Evolutionary conservation across 2,888 invertebrate genomes (phyloP), one percentile per base, ranked within the genome.

Genomic region (Cenopis cana): DNA sequence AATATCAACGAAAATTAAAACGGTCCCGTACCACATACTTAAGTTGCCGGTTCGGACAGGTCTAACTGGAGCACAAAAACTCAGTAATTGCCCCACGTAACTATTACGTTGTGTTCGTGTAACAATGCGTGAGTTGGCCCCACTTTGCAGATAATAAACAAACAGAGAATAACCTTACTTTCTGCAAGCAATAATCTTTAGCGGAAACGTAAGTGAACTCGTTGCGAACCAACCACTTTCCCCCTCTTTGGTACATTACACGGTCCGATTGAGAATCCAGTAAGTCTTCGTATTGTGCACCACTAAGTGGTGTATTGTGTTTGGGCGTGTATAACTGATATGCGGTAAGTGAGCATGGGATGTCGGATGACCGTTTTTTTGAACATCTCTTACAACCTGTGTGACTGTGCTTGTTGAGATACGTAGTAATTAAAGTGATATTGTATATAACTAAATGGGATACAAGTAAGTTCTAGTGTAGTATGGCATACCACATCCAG

Each of bases 241-340:
- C 70, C 70, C 70, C 66, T 66, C 70, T 66, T 70, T 49, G n/a
- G 60, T 2, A 24, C 36, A 66, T 65, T 70, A 70, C 24, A 66
- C 70, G 70, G 59, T 66, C 54, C 54, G 70, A 66, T 70, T 70
- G 49, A 66, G 70, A 70, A 70, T 60, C 59, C 65, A 55, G 65
- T 59, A 66, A 60, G 12, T 70, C 46, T 33, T 66, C 46, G 52
- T 46, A 49, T 54, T 60, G 60, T 59, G 36, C 29, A 52, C 54
- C 20, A 14, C 17, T 46, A 41, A 70, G 66, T 46, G 66, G 70
- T 60, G 60, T 70, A 60, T 70, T 70, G 59, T 70, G 70, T 60
- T 70, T 66, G 60, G 70, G 46, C 54, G 70, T 70, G 70, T 70
- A 69, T 65, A 54, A 9, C 54, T 66, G 59, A 70, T 60, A 70